A percentile compares a stretch with the other conserved stretches of the same genome.
Evolutionary conservation across 2,888 invertebrate species (phyloP).

Genomic region (Lasioglossum pauxillum): DNA sequence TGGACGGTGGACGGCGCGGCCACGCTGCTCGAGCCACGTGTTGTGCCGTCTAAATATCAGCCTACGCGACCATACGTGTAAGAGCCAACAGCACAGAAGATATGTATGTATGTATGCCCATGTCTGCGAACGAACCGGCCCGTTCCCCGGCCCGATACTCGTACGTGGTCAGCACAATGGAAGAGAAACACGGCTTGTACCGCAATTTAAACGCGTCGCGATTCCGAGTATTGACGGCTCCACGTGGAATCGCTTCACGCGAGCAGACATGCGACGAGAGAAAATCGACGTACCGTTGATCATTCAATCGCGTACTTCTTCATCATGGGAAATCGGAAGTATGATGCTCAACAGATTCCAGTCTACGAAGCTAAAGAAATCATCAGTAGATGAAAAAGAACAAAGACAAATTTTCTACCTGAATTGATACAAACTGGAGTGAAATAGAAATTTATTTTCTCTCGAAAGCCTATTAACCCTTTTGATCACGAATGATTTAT

Average conservation of each 20-base stretch:
- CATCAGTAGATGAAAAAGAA: too few relatives aligned
- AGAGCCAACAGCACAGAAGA: conserved; percentile 28
- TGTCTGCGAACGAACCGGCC: conserved; percentile 25
- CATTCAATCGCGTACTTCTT: not conserved
- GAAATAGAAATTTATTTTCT: too few relatives aligned
- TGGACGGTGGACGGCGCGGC: conserved; percentile 16
- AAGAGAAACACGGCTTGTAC: conserved; percentile 60
- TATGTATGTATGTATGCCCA: conserved; percentile 11
- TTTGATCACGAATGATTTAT: too few relatives aligned
- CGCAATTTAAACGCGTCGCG: conserved; percentile 62
- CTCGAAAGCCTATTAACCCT: too few relatives aligned
- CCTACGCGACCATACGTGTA: conserved; percentile 41
- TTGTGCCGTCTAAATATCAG: conserved; percentile 66
- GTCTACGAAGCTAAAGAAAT: too few relatives aligned
- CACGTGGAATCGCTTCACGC: conserved; percentile 40
- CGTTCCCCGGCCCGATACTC: conserved; percentile 19
- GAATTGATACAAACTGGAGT: too few relatives aligned
- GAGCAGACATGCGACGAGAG: conserved; percentile 10
- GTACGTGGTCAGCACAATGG: conserved; percentile 66
- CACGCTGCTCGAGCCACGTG: conserved; percentile 37
- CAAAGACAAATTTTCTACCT: too few relatives aligned
- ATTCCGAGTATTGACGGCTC: conserved; percentile 60
- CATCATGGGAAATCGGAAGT: not conserved
- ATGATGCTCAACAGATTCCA: too few relatives aligned
- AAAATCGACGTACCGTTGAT: conserved; percentile 15